phyloP scores from a whole-genome alignment of 2,888 invertebrate species.

The Frankliniella intonsa region DNA sequence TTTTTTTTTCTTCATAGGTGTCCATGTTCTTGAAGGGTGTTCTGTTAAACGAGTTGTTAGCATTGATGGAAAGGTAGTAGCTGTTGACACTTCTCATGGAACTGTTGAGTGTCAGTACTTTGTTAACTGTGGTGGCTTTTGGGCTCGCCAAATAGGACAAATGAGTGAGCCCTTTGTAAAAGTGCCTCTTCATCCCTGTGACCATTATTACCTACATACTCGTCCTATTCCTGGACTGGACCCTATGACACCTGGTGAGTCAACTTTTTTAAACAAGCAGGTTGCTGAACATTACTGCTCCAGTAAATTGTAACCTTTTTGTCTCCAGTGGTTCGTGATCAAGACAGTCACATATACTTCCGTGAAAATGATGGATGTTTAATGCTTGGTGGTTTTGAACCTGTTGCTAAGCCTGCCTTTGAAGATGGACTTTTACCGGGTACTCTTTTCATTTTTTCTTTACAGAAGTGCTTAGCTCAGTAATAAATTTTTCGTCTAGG shows the following conservation, averaged over 20 bases:
- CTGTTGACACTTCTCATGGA: conserved; percentile 73
- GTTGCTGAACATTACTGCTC: conserved; percentile 16
- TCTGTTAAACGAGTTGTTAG: conserved; percentile 64
- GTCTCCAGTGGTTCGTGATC: conserved; percentile 69
- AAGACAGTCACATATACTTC: conserved; percentile 82
- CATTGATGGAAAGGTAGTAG: conserved; percentile 61
- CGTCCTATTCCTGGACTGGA: conserved; percentile 71
- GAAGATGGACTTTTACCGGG: conserved; percentile 67
- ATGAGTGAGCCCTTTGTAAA: conserved; percentile 79
- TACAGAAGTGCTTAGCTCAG: background rate
- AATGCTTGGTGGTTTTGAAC: conserved; percentile 87
- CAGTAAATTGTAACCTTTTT: conserved; percentile 29
- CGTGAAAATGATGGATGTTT: conserved; percentile 79
- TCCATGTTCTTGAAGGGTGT: conserved; percentile 73
- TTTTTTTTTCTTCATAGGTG: conserved; percentile 53
- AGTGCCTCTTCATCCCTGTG: conserved; percentile 81
- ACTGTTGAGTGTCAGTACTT: conserved; percentile 81
- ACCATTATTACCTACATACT: conserved; percentile 90
- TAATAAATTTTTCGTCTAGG: conserved; percentile 32
- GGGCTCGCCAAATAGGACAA: conserved; percentile 87
- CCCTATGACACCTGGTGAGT: conserved; percentile 71
- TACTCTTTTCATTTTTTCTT: conserved; percentile 40
- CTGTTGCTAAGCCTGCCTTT: conserved; percentile 83
- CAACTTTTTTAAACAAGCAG: background rate
- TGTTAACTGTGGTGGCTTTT: conserved; percentile 93